These are phyloP conservation scores for Synergus japonicus DNA, from an alignment of 2,888 invertebrate species.

Conservation along the genomic window DNA sequence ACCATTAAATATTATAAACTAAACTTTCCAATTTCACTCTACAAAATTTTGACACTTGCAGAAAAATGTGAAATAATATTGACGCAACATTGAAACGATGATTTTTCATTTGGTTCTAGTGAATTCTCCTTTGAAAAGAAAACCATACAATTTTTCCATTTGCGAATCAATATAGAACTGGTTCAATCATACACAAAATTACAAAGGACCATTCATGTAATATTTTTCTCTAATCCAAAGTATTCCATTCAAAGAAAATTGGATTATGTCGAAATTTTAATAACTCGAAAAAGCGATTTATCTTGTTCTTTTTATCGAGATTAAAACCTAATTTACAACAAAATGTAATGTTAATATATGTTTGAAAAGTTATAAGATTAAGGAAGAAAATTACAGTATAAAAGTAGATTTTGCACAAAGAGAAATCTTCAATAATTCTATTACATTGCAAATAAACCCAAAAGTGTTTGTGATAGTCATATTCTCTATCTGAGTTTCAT, in stretches of 20 bases:
- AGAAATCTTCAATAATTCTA: neutral
- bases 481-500: conserved; percentile 28
- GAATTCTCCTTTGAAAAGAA: conserved; percentile 26
- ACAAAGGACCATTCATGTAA: conserved; percentile 33
- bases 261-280: neutral
- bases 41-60: neutral
- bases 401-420: neutral
- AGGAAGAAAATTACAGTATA: neutral
- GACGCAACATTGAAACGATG: conserved; percentile 1
- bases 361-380: neutral
- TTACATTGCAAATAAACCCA: neutral
- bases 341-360: neutral
- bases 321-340: neutral
- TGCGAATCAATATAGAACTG: conserved; percentile 40
- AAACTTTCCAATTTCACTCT: neutral
- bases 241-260: conserved; percentile 1
- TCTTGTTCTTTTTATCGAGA: neutral
- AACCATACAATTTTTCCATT: conserved; percentile 37
- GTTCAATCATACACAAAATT: conserved; percentile 29
- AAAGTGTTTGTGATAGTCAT: conserved; percentile 6
- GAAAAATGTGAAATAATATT: conserved; percentile 1
- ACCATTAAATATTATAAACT: neutral
- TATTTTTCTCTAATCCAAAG: neutral
- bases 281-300: neutral
- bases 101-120: conserved; percentile 33